These are phyloP conservation scores for Macaria notata DNA, from an alignment of 2,888 invertebrate species.

Conservation along the genomic window DNA sequence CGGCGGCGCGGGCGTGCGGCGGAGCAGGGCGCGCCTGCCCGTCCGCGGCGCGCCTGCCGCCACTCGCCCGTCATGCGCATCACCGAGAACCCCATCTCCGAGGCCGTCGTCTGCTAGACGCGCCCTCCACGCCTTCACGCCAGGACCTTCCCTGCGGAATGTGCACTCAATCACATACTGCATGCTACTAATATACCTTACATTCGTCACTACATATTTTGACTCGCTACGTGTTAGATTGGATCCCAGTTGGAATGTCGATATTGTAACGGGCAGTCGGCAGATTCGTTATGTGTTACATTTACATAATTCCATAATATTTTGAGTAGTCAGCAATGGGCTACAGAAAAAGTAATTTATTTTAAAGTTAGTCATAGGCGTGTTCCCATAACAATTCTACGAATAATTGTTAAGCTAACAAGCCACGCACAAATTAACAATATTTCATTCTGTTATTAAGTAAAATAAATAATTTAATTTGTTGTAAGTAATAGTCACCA, in stretches of 20 bases:
- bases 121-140: background rate
- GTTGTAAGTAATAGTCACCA: no score
- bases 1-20: constrained; percentile 59
- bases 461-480: no score
- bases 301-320: background rate
- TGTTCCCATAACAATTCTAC: no score
- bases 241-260: background rate
- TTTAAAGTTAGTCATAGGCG: no score
- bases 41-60: constrained; percentile 69
- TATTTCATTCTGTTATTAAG: no score
- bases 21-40: constrained; percentile 65
- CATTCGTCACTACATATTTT: no score
- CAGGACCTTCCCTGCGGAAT: background rate
- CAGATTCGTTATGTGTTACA: background rate
- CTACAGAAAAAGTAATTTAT: no score
- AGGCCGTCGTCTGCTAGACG: constrained; percentile 87
- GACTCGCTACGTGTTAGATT: background rate
- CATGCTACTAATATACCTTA: background rate
- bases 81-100: constrained; percentile 90
- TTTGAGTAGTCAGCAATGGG: no score
- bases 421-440: no score
- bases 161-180: background rate
- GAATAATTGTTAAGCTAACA: no score
- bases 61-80: constrained; percentile 87
- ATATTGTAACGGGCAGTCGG: background rate